A percentile compares a stretch with the other conserved stretches of the same genome.
Conservation (phyloP, 23 tunicate genomes). For the Phallusia fumigata region DNA sequence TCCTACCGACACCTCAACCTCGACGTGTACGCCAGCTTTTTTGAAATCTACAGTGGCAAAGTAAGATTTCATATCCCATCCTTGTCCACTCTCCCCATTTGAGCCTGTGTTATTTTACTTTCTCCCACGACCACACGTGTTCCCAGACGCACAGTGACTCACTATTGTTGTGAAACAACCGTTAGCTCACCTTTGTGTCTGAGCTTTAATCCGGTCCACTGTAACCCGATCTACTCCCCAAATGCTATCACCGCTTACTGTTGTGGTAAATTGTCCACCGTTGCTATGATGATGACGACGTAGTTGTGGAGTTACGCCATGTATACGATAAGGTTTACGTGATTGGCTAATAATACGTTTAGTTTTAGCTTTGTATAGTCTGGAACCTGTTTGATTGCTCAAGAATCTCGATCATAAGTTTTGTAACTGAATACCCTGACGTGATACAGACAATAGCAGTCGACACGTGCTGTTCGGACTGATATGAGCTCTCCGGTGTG, state of each 20-base stretch:
- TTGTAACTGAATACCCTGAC: no score
- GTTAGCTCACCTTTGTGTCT: neutral
- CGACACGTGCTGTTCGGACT: no score
- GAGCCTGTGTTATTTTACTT: neutral
- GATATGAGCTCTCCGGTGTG: no score
- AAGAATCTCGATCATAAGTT: no score
- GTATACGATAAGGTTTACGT: no score
- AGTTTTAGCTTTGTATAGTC: no score
- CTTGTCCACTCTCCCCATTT: neutral
- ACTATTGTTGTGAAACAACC: conserved; percentile 10
- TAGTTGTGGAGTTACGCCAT: no score
- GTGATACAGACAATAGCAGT: no score
- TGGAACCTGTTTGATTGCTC: no score
- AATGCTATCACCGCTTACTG: neutral
- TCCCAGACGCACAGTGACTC: neutral
- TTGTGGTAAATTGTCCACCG: no score
- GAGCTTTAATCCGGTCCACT: neutral
- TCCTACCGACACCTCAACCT: conserved; percentile 64
- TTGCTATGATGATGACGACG: no score
- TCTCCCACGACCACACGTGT: neutral
- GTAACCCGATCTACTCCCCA: neutral
- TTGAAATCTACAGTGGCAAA: conserved; percentile 95
- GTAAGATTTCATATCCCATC: conserved; percentile 11
- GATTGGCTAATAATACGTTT: no score
- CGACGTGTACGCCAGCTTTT: conserved; percentile 89